phyloP scores from a whole-genome alignment of 2,888 invertebrate genomes.

The Sesia bembeciformis region DNA sequence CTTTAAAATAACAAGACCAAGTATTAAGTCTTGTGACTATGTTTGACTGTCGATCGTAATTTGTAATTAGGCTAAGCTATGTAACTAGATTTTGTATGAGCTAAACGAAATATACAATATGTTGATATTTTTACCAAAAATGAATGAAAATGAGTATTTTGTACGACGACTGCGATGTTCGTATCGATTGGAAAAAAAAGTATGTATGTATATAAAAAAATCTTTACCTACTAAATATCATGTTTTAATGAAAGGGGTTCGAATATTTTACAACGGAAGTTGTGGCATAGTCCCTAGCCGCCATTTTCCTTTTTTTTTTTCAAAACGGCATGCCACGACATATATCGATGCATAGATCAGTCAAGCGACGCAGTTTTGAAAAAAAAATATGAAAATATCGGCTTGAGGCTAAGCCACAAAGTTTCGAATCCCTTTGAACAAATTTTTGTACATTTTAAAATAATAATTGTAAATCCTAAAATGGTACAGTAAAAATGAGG shows the following conservation, averaged over 20 bases:
- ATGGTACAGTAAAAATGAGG: too few relatives aligned
- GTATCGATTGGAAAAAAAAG: background rate
- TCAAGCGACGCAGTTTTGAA: too few relatives aligned
- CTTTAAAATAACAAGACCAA: slow-evolving; percentile 18
- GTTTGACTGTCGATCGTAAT: slow-evolving; percentile 47
- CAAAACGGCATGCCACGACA: background rate
- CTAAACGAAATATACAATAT: slow-evolving; percentile 59
- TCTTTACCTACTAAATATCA: background rate
- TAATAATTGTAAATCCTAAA: too few relatives aligned
- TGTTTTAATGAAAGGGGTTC: background rate
- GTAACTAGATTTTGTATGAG: slow-evolving; percentile 67
- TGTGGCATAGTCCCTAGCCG: background rate
- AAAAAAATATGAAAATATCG: too few relatives aligned
- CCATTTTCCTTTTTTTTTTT: background rate
- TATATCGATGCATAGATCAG: too few relatives aligned
- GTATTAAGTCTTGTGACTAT: slow-evolving; percentile 21
- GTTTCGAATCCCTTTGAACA: too few relatives aligned
- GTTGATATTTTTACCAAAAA: slow-evolving; percentile 27
- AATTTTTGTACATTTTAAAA: too few relatives aligned
- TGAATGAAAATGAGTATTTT: background rate
- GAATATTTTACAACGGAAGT: background rate
- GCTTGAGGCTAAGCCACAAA: too few relatives aligned
- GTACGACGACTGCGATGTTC: too few relatives aligned
- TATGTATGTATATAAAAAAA: background rate
- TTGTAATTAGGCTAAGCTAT: slow-evolving; percentile 38